These are phyloP conservation scores for Scartelaos histophorus DNA, from an alignment of 2,113 vertebrate genomes.

Conservation along the genomic window DNA sequence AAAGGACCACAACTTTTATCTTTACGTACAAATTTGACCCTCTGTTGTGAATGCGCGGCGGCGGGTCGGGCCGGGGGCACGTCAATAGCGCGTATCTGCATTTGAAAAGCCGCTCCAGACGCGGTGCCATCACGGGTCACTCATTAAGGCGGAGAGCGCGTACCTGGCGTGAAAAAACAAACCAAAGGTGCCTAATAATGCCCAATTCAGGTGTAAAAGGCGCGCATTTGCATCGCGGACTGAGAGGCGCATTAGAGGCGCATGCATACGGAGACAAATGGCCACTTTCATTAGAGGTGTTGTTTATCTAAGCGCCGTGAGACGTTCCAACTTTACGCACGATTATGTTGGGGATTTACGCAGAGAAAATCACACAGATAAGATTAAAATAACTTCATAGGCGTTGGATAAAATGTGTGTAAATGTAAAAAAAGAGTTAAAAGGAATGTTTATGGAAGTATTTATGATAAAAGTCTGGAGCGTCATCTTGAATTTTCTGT, in stretches of 20 bases:
- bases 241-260: not conserved
- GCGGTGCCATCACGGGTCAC: constrained; percentile 10
- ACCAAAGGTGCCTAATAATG: not conserved
- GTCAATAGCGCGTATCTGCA: constrained; percentile 28
- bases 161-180: constrained; percentile 20
- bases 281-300: not conserved
- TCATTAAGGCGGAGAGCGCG: constrained; percentile 1
- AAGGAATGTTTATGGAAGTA: too few relatives aligned
- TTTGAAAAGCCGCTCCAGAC: constrained; percentile 29
- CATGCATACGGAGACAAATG: not conserved
- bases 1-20: not conserved
- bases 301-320: not conserved
- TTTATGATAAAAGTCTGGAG: too few relatives aligned
- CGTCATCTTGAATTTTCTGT: too few relatives aligned
- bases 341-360: not conserved
- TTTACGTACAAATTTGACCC: not conserved
- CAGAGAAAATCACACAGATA: not conserved
- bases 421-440: too few relatives aligned
- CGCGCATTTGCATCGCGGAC: constrained; percentile 6
- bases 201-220: constrained; percentile 4
- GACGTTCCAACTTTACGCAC: not conserved
- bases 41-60: constrained; percentile 26
- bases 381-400: not conserved
- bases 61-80: not conserved
- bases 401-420: not conserved